Evolutionary conservation across 2,797 vertebrate species (phyloP), one percentile per base, ranked within the genome.

Genomic region (Pitangus sulphuratus): DNA sequence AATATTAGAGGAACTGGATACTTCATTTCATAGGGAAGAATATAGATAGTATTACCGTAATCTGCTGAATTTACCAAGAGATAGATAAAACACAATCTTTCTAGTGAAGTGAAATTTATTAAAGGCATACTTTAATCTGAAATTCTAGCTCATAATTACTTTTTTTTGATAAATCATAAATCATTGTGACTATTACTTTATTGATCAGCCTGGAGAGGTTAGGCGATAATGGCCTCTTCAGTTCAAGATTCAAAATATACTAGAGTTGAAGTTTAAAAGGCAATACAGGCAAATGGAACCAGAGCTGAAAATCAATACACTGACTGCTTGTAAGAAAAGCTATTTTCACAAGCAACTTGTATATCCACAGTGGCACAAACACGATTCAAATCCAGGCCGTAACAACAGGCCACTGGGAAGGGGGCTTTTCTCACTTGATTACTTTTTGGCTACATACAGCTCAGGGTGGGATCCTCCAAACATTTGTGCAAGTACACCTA

Each of bases 21-120:
- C 12, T 53, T 66, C 8, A 16, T 20, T 18, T 58, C 74, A 8
- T 3, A 65, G 51, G 14, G 31, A 58, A 40, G 71, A 71, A 11
- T 12, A 53, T 0, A 76, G 12, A 12, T 0, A 51, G 3, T 6
- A 69, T 70, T 33, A 62, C 3, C 2, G 3, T 40, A 7, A 62
- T 11, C 16, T 40, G 42, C 4, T 39, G 9, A 84, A 48, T 26
- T 71, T 68, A 57, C 33, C 25, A 87, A 47, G 42, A 70, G 14
- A 42, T 1, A 42, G 7, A 56, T 11, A 75, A 60, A 83, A 65
- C 17, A 8, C 33, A 76, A 0, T 13, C 20, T 57, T 53, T 20
- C 42, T 31, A 10, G 3, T 13, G n/a, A 87, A 51, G 11, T 35
- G 21, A 42, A 88, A 22, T 72, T 48, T 44, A 74, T 35, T 48